Conservation (phyloP, 2,888 invertebrate species). For the Cephalotes varians region DNA sequence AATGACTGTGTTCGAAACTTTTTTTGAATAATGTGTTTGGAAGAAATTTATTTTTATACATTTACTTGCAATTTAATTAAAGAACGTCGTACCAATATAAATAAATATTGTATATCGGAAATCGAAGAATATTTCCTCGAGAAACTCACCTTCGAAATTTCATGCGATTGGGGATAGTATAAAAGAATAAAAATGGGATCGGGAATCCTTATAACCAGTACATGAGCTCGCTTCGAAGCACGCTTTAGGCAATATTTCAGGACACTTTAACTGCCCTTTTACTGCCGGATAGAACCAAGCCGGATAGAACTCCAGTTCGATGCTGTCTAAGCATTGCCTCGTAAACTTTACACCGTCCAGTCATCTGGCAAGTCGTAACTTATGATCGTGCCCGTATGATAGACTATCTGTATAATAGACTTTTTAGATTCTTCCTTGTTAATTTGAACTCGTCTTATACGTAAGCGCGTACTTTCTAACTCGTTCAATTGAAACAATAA, state of each 20-base stretch:
- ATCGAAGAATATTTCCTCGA: slow-evolving; percentile 34
- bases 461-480: slow-evolving; percentile 20
- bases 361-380: slow-evolving; percentile 69
- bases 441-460: slow-evolving; percentile 60
- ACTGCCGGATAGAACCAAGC: slow-evolving; percentile 71
- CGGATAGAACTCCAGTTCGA: slow-evolving; percentile 61
- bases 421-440: slow-evolving; percentile 69
- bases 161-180: neutral
- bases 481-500: neutral
- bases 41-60: neutral
- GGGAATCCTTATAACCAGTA: neutral
- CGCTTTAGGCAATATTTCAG: slow-evolving; percentile 68
- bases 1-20: neutral
- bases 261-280: slow-evolving; percentile 65
- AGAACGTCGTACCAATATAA: neutral
- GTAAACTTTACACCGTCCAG: slow-evolving; percentile 64
- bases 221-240: slow-evolving; percentile 5
- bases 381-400: slow-evolving; percentile 59
- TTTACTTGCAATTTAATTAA: neutral
- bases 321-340: slow-evolving; percentile 61
- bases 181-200: neutral
- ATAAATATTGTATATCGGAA: neutral
- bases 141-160: slow-evolving; percentile 1
- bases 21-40: neutral
- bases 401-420: slow-evolving; percentile 58